A percentile compares a stretch with the other conserved stretches of the same genome.
Conservation (phyloP, 2,888 invertebrate genomes). For the Agrotis segetum region DNA sequence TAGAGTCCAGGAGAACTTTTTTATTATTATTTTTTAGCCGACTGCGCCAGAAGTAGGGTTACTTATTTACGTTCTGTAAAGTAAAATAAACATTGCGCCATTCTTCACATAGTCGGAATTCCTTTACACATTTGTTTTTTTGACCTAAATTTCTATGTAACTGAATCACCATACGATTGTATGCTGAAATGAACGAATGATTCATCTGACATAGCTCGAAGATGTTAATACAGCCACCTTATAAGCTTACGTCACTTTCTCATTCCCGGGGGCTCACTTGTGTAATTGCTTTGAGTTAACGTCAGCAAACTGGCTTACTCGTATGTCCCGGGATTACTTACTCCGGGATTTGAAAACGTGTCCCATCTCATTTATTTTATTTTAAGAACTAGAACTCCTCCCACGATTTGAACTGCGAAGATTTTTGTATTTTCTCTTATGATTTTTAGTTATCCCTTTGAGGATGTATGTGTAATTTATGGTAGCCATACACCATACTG, state of each 20-base stretch:
- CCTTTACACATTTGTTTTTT: background rate
- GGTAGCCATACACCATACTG: too few relatives aligned
- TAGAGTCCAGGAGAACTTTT: too few relatives aligned
- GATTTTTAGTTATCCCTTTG: too few relatives aligned
- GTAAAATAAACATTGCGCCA: background rate
- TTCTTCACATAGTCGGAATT: background rate
- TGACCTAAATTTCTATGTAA: background rate
- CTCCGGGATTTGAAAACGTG: constrained; percentile 34
- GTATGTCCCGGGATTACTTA: constrained; percentile 34
- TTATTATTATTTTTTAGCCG: too few relatives aligned
- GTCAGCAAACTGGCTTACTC: constrained; percentile 45
- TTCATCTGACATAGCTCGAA: constrained; percentile 9
- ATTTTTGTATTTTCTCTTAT: too few relatives aligned
- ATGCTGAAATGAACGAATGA: background rate
- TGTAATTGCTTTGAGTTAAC: constrained; percentile 70
- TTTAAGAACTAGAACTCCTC: background rate
- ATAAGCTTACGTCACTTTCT: constrained; percentile 63
- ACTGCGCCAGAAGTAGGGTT: too few relatives aligned
- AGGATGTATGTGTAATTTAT: too few relatives aligned
- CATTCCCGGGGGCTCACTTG: constrained; percentile 49
- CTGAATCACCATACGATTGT: constrained; percentile 7
- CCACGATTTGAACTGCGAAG: too few relatives aligned
- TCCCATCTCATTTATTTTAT: constrained; percentile 15
- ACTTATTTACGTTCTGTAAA: background rate
- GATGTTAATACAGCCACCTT: constrained; percentile 30